Conservation (phyloP, 2,113 vertebrate species). For the Hassar affinis region DNA sequence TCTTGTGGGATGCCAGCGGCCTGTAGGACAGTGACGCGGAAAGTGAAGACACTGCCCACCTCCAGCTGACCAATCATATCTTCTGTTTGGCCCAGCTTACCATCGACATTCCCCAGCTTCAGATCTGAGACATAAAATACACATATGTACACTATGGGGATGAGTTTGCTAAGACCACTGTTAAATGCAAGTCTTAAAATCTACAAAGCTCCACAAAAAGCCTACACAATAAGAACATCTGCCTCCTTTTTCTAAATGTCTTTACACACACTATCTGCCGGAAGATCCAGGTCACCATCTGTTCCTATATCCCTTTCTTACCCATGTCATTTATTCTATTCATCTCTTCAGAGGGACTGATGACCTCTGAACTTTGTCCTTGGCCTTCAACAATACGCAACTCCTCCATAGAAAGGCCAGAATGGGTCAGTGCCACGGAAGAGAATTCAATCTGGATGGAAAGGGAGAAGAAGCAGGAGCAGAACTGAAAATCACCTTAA, state of each 20-base stretch:
- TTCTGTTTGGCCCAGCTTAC: constrained; percentile 82
- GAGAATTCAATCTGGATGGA: constrained; percentile 81
- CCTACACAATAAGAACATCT: neutral
- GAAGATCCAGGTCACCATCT: constrained; percentile 40
- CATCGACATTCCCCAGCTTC: constrained; percentile 82
- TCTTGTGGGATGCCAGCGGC: constrained; percentile 88
- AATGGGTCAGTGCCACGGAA: constrained; percentile 81
- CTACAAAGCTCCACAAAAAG: neutral
- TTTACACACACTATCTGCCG: neutral
- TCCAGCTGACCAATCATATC: constrained; percentile 84
- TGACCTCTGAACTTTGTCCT: constrained; percentile 91
- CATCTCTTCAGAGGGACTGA: constrained; percentile 88
- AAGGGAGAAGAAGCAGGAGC: neutral
- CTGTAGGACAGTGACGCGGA: constrained; percentile 95
- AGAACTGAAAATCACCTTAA: constrained; percentile 9
- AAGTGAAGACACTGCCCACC: constrained; percentile 91
- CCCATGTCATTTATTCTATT: constrained; percentile 88
- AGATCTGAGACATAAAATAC: constrained; percentile 74
- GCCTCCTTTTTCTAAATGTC: neutral
- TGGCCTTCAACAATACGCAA: constrained; percentile 96
- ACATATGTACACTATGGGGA: neutral
- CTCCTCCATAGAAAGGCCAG: constrained; percentile 92
- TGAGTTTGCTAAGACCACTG: neutral
- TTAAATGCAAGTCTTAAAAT: neutral
- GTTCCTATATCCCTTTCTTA: constrained; percentile 56